Evolutionary conservation across 2,797 vertebrate species (phyloP).

Genomic region (Alauda arvensis): DNA sequence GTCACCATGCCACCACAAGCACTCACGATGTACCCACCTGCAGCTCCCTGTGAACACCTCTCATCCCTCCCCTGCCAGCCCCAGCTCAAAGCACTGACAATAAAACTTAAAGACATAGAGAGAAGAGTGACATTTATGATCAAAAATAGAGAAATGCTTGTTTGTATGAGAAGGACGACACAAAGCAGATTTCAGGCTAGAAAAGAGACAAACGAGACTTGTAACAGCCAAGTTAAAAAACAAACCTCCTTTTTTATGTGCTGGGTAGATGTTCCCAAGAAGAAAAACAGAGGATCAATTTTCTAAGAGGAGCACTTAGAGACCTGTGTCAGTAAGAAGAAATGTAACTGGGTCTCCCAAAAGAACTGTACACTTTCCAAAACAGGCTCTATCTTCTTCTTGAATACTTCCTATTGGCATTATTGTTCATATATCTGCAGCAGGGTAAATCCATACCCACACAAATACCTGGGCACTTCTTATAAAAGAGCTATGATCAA

Average conservation of each 20-base stretch:
- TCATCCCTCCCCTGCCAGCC: background rate
- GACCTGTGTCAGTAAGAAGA: background rate
- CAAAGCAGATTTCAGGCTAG: background rate
- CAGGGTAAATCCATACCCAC: background rate
- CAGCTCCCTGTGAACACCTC: background rate
- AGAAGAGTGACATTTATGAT: background rate
- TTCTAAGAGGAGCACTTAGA: background rate
- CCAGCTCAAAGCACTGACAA: background rate
- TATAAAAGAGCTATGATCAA: background rate
- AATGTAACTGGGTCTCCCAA: background rate
- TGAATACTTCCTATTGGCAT: background rate
- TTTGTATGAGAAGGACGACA: background rate
- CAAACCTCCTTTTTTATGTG: background rate
- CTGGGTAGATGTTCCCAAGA: background rate
- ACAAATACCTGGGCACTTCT: background rate
- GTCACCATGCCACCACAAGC: background rate
- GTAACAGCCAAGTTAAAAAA: background rate
- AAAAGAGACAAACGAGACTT: background rate
- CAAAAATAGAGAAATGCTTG: background rate
- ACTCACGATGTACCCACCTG: background rate
- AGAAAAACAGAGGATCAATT: background rate
- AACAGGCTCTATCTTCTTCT: background rate
- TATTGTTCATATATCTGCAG: background rate
- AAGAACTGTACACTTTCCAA: background rate
- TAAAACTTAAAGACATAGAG: background rate